Conservation (phyloP, 2,888 invertebrate species). For the Drosophila kuntzei region DNA sequence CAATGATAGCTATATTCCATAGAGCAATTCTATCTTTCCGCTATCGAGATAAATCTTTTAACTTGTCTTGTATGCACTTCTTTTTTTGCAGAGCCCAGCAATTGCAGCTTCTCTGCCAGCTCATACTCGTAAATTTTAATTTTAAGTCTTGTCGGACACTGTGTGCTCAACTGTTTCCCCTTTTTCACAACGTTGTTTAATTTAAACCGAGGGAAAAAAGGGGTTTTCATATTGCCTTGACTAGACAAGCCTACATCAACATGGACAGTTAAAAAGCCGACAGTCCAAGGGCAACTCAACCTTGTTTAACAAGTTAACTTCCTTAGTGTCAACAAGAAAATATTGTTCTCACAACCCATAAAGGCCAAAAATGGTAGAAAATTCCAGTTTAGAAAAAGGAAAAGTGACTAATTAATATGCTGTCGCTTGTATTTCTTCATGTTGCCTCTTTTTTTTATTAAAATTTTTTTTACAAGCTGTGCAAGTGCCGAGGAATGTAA, state of each 20-base stretch:
- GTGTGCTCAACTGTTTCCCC: not conserved
- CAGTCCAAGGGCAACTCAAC: constrained; percentile 26
- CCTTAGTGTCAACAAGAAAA: constrained; percentile 35
- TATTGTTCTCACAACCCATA: constrained; percentile 1
- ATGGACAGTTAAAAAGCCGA: constrained; percentile 15
- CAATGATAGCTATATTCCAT: not conserved
- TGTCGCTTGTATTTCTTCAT: constrained; percentile 34
- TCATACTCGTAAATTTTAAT: constrained; percentile 35
- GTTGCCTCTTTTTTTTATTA: constrained; percentile 18
- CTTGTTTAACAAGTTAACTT: constrained; percentile 17
- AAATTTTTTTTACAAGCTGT: constrained; percentile 11
- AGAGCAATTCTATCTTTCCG: not conserved
- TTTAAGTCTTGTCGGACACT: constrained; percentile 8
- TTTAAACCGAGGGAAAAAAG: constrained; percentile 15
- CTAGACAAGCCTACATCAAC: constrained; percentile 44
- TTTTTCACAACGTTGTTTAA: constrained; percentile 21
- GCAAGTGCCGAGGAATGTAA: constrained; percentile 18
- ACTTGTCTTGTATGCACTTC: not conserved
- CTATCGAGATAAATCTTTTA: not conserved
- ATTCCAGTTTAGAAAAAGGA: constrained; percentile 4
- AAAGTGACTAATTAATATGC: constrained; percentile 69
- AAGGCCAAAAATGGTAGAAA: constrained; percentile 16
- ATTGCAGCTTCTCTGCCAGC: not conserved
- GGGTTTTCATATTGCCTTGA: constrained; percentile 21
- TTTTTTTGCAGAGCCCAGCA: not conserved